phyloP scores from a whole-genome alignment of 2,797 vertebrate genomes.

The Aeoliscus strigatus region DNA sequence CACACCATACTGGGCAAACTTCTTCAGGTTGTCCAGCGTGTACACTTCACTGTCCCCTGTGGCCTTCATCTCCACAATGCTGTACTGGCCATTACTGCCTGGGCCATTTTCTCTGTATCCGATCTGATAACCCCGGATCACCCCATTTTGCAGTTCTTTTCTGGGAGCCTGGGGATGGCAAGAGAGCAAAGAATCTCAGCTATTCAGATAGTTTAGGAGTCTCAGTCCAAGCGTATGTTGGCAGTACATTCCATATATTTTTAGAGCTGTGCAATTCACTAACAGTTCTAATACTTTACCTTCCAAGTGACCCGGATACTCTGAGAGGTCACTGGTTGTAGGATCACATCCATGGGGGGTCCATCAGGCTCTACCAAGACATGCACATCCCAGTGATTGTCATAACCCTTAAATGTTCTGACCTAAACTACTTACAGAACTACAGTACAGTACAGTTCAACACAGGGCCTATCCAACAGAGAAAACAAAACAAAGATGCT shows the following conservation, averaged over 20 bases:
- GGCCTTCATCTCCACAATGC: slow-evolving; percentile 98
- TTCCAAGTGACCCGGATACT: slow-evolving; percentile 99
- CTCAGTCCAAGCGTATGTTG: too few species aligned
- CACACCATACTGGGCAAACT: slow-evolving; percentile 96
- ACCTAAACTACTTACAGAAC: slow-evolving; percentile 12
- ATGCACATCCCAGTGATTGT: background rate
- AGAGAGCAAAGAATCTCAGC: background rate
- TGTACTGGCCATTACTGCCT: slow-evolving; percentile 96
- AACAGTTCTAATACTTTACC: slow-evolving; percentile 63
- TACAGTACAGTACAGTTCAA: slow-evolving; percentile 16
- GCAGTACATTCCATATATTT: too few species aligned
- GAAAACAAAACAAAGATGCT: slow-evolving; percentile 6
- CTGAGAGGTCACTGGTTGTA: slow-evolving; percentile 93
- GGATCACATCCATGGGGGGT: slow-evolving; percentile 92
- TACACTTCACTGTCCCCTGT: slow-evolving; percentile 96
- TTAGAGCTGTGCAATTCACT: background rate
- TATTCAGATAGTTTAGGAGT: too few species aligned
- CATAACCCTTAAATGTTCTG: slow-evolving; percentile 3
- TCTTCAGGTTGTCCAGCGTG: slow-evolving; percentile 96
- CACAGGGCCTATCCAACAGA: background rate
- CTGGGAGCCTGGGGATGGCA: slow-evolving; percentile 81
- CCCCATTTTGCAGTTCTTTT: slow-evolving; percentile 94
- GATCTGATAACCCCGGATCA: slow-evolving; percentile 97
- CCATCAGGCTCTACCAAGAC: slow-evolving; percentile 85
- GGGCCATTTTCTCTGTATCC: slow-evolving; percentile 97